A percentile compares a stretch with the other conserved stretches of the same genome.
phyloP scores from a whole-genome alignment of 2,797 vertebrate genomes.

The Gymnothorax javanicus region DNA sequence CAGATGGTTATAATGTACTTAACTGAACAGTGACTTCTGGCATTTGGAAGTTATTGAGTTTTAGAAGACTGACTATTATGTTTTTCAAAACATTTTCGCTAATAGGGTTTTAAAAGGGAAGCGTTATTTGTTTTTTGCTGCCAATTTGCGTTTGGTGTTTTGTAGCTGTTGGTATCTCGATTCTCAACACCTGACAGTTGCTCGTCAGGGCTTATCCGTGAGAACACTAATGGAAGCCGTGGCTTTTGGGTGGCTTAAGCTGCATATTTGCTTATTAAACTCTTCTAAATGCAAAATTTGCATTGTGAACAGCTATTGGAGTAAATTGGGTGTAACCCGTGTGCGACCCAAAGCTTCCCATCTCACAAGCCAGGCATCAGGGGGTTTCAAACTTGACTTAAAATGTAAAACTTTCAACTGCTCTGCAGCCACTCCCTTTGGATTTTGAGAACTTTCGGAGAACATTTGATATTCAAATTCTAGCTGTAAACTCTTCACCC shows the following conservation, averaged over 20 bases:
- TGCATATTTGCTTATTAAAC: neutral
- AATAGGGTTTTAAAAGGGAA: neutral
- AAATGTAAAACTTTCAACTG: neutral
- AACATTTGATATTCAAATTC: constrained; percentile 7
- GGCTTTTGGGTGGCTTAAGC: neutral
- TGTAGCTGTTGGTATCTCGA: neutral
- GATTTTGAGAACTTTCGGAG: too few species aligned
- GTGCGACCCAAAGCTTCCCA: neutral
- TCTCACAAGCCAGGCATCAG: neutral
- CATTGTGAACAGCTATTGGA: neutral
- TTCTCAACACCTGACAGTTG: neutral
- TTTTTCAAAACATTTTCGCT: too few species aligned
- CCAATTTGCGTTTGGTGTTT: neutral
- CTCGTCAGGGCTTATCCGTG: neutral
- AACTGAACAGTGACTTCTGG: too few species aligned
- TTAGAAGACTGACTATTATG: too few species aligned
- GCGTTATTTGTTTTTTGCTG: neutral
- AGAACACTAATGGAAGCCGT: neutral
- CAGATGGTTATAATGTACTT: too few species aligned
- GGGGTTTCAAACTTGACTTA: neutral
- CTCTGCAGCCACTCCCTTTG: neutral
- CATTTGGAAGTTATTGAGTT: too few species aligned
- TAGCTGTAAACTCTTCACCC: neutral
- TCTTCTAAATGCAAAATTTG: neutral
- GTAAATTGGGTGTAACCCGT: neutral